Evolutionary conservation across 2,888 invertebrate genomes (phyloP), one percentile per base, ranked within the genome.

Genomic region (Listrodromus nycthemerus): DNA sequence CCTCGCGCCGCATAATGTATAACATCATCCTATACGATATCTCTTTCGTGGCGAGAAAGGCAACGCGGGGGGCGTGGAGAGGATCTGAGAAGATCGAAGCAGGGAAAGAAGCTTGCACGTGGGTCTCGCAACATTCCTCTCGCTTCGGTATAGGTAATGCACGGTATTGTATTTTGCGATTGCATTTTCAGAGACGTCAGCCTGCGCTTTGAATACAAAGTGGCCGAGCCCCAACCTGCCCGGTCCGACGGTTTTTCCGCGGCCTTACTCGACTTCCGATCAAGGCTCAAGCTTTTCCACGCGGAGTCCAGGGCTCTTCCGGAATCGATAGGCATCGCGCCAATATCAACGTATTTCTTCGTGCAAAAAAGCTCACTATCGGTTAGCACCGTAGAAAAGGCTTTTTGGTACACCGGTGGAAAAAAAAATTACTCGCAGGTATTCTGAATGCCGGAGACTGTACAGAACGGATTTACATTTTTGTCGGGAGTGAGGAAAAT

Each of bases 101-200:
- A 10, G 24, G 79, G 67, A 63, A 48, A 58, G 48, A 87, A 87
- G 88, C 45, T 74, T 50, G 58, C 55, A 41, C 63, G 65, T 55
- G 30, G 24, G 16, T 13, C 24, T 21, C 7, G 27, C 61, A 69
- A 61, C 61, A 79, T 67, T 24, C 63, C 67, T 48, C 66, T 78
- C 83, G 83, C 82, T 78, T 83, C 89, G 87, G 87, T 91, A 91
- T 90, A 90, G 90, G 91, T 91, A 92, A 91, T 91, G 90, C 90
- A 91, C 87, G 90, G 90, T 92, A 92, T 92, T 92, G 93, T 92
- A 92, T 92, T 92, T 91, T 92, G 91, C 92, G 91, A 93, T 92
- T 92, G 92, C 92, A 92, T 93, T 93, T 92, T 92, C 92, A 90
- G 90, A 91, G 91, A 92, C 91, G 91, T 91, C 90, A 90, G 91